These are phyloP conservation scores for Macquaria ambigua DNA, from an alignment of 2,113 vertebrate genomes.

Conservation along the genomic window DNA sequence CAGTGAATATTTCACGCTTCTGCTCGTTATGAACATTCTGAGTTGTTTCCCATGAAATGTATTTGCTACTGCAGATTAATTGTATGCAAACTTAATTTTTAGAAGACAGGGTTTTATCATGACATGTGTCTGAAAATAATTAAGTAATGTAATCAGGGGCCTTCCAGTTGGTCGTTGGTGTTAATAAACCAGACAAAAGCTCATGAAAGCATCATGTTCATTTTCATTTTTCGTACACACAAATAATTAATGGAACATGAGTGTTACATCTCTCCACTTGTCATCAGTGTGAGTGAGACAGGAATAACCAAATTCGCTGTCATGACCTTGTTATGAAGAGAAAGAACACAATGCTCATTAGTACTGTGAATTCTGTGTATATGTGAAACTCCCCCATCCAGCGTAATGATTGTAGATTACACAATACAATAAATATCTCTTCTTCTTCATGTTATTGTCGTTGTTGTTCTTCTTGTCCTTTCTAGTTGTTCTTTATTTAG, in stretches of 20 bases:
- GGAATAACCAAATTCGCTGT: not conserved
- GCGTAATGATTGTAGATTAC: not conserved
- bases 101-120: not conserved
- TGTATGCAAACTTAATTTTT: too few relatives aligned
- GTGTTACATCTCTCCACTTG: conserved; percentile 3
- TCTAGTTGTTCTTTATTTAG: not conserved
- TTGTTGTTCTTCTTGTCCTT: not conserved
- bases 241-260: conserved; percentile 38
- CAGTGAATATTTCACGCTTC: not conserved
- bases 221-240: conserved; percentile 29
- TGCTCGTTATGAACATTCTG: not conserved
- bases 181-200: not conserved
- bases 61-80: too few relatives aligned
- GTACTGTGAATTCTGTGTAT: not conserved
- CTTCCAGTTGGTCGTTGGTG: not conserved
- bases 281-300: conserved; percentile 9
- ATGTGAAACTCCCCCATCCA: not conserved
- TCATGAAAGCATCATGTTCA: conserved; percentile 24
- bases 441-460: not conserved
- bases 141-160: not conserved
- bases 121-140: not conserved
- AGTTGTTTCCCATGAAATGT: too few relatives aligned
- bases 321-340: conserved; percentile 11
- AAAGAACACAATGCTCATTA: conserved; percentile 2
- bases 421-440: not conserved